Evolutionary conservation across 2,797 vertebrate genomes (phyloP).

Genomic region (Linurgus olivaceus): DNA sequence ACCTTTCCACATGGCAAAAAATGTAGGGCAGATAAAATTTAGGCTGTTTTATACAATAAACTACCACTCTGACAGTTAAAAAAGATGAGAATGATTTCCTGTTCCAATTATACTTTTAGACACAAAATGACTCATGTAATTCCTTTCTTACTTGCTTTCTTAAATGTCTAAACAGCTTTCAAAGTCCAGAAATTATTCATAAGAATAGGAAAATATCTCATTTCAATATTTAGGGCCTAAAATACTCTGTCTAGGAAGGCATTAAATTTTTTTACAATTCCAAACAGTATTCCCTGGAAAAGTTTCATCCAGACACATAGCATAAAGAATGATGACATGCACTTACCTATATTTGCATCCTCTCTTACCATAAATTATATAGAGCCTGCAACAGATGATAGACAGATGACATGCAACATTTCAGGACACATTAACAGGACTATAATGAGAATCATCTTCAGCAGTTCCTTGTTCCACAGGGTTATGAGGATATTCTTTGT

Average conservation of each 20-base stretch:
- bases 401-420: not conserved
- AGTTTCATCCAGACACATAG: not conserved
- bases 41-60: not conserved
- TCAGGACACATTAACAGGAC: not conserved
- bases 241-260: not conserved
- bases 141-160: not conserved
- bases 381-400: not conserved
- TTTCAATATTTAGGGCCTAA: not conserved
- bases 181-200: not conserved
- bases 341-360: not conserved
- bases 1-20: not conserved
- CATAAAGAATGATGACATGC: not conserved
- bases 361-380: not conserved
- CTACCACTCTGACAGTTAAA: not conserved
- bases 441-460: not conserved
- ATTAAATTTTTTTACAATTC: not conserved
- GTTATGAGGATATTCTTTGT: not conserved
- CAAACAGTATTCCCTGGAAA: not conserved
- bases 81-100: not conserved
- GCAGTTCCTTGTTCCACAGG: not conserved
- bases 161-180: not conserved
- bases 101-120: not conserved
- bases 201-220: not conserved
- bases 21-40: not conserved
- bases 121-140: accelerated